These are phyloP conservation scores for Torymus texanus DNA, from an alignment of 2,888 invertebrate species.

Conservation along the genomic window DNA sequence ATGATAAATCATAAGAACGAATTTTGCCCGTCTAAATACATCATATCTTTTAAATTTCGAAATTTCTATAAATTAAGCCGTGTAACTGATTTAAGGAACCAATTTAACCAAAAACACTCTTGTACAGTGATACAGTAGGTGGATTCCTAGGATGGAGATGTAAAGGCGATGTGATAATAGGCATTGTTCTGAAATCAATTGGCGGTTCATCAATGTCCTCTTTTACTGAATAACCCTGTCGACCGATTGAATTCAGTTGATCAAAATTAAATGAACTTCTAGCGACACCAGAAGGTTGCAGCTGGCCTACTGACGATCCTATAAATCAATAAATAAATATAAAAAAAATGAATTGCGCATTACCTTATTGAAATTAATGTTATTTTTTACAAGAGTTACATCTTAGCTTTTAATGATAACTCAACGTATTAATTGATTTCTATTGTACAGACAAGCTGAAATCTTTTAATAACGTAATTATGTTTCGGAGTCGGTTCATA, in stretches of 20 bases:
- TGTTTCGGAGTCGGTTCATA: no score
- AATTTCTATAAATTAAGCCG: neutral
- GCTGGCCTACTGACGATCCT: neutral
- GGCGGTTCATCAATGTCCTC: constrained; percentile 65
- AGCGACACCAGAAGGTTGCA: neutral
- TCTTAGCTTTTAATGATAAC: no score
- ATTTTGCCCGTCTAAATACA: no score
- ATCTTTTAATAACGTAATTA: no score
- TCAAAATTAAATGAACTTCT: constrained; percentile 16
- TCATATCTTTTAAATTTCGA: neutral
- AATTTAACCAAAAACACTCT: neutral
- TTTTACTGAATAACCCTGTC: constrained; percentile 66
- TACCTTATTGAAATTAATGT: no score
- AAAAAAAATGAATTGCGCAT: no score
- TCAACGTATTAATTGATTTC: neutral
- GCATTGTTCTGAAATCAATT: constrained; percentile 44
- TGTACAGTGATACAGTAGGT: neutral
- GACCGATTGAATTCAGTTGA: constrained; percentile 26
- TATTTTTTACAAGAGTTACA: no score
- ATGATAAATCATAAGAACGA: no score
- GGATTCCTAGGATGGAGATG: constrained; percentile 4
- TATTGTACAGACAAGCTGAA: neutral
- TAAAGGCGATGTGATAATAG: constrained; percentile 21
- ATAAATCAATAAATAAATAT: neutral
- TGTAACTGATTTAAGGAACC: neutral